Base-by-base conservation (phyloP, 2,797 vertebrate species). In the Australoheros facetus region DNA sequence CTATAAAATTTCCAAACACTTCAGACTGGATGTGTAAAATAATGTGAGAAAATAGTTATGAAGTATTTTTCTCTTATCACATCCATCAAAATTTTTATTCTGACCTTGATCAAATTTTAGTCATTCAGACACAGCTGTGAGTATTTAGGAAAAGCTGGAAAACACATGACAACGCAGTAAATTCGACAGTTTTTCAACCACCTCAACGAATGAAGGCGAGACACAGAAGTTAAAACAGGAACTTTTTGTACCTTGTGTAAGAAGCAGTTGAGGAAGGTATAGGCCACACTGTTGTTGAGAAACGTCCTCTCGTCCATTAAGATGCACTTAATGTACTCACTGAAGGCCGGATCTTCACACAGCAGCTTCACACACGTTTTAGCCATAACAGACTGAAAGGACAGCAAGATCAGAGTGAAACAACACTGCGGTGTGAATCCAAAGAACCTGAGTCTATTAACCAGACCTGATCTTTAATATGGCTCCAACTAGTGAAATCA, bases 251-350 rank as follows among this genome's bases (percentile, higher is more conserved):
- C 98, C 97, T 99, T 99, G 83, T 97, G 95, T 83, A 99, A 95
- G 91, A 99, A 99, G 93, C 97, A 97, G 76, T 96, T 98, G 94
- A 99, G 96, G 94, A 99, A 99, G 75, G 97, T 97, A 84, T 98
- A 98, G 3, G 97, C 97, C 60, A 96, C 85, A 56, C 95, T 98
- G 94, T 98, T 98, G 95, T 99, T 99, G 74, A 99, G 96, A 83
- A 99, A 99, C 73, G 95, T 96, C 85, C 98, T 96, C 95, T 99
- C 97, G 37, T 99, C 98, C 98, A 98, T 98, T 89, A 99, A 94
- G 91, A 99, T 98, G 79, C 97, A 98, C 87, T 99, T 99, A 89
- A 99, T 98, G 90, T 99, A 99, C 90, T 99, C 98, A 77, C 97
- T 97, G 88, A 99, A 99, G 56, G 98, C 97, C 0, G 98, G 97